Evolutionary conservation across 2,797 vertebrate species (phyloP).

Genomic region (Tolypeutes matacus): DNA sequence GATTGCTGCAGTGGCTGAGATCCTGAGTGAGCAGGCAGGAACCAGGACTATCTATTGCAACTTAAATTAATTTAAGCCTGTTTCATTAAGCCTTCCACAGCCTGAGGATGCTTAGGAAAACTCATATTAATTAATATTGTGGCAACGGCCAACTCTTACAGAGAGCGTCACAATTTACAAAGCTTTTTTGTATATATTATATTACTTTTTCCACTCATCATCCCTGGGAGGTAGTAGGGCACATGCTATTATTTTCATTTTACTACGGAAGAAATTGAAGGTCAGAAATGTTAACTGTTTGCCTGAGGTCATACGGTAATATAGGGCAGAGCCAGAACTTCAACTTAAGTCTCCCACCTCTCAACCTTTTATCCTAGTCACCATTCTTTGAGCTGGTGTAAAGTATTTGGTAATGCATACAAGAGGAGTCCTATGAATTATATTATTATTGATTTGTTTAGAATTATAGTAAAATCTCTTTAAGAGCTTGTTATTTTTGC

Average conservation of each 20-base stretch:
- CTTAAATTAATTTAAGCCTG: slow-evolving; percentile 61
- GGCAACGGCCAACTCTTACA: slow-evolving; percentile 70
- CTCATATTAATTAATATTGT: slow-evolving; percentile 65
- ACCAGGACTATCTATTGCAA: slow-evolving; percentile 7
- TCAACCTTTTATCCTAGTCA: neutral
- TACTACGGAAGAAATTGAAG: slow-evolving; percentile 63
- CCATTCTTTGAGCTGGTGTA: neutral
- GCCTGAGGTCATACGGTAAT: slow-evolving; percentile 30
- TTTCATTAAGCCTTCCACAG: slow-evolving; percentile 52
- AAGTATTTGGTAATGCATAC: neutral
- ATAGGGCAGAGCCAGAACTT: neutral
- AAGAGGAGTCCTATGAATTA: neutral
- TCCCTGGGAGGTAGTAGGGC: slow-evolving; percentile 54
- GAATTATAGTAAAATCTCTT: neutral
- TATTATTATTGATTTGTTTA: slow-evolving; percentile 26
- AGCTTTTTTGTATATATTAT: slow-evolving; percentile 69
- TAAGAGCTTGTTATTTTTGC: neutral
- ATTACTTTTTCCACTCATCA: slow-evolving; percentile 61
- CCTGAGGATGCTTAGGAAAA: slow-evolving; percentile 30
- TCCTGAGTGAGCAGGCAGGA: neutral
- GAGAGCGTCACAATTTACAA: slow-evolving; percentile 65
- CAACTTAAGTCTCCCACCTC: neutral
- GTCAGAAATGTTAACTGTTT: slow-evolving; percentile 68
- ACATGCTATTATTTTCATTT: slow-evolving; percentile 57
- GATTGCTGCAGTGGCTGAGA: neutral